Evolutionary conservation across 64 coral and sea anemone species (phyloP), one percentile per base, ranked within the genome.

Genomic region (Pocillopora damicornis): DNA sequence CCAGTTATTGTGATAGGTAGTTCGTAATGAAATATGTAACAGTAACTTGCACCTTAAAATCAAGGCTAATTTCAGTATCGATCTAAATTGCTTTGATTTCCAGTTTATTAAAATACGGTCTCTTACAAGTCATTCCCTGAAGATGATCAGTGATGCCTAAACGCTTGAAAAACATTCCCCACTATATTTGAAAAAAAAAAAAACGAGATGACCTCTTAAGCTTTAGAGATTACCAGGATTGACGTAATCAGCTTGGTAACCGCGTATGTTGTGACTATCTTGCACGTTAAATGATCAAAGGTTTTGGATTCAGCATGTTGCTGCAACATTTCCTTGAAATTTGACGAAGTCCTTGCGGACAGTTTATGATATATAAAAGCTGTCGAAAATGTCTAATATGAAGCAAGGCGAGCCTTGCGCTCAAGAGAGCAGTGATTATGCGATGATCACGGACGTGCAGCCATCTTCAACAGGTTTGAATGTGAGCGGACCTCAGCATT

Each of bases 401-500:
- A 58, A 63, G 81, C 61, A 72, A 20, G 81, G 71, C 22, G 81
- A 85, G 6, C 0, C 63, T 26, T 72, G 72, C 42, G 15, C 37
- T 22, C 81, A 85, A 42, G 35, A 37, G 10, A 73, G 37, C 37
- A 14, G 37, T 72, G 64, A 85, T 72, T 58, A 85, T 85, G 23
- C 81, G 12, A 38, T 72, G 26, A n/a, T 85, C 13, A 58, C 45
- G 34, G 62, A 85, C 20, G 63, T 73, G 65, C 81, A 85, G 20
- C 64, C 36, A 85, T 85, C 65, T 85, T 73, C 72, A 20, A 26
- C 81, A 72, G 81, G 81, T 42, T 85, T 68, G 36, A 85, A 42
- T 85, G 37, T 15, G 4, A 63, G 62, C 22, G 81, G 63, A 69
- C 10, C 18, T 15, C 4, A 71, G 36, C 81, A 71, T 8, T 37